A percentile compares a stretch with the other conserved stretches of the same genome.
Evolutionary conservation across 2,888 invertebrate species (phyloP).

Genomic region (Onthophagus sagittarius): DNA sequence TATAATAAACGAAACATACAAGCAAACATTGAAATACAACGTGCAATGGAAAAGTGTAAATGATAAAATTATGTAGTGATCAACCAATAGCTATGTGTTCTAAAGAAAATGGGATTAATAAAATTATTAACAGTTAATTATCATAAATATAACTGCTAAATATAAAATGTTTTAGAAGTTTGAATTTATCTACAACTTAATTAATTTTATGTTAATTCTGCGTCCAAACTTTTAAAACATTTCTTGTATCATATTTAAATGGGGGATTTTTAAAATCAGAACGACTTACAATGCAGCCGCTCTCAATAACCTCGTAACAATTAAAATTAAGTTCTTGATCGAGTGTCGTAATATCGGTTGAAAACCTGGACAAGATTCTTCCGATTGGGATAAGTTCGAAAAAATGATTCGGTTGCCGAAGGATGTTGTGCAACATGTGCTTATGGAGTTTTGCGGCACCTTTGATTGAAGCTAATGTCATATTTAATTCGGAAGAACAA

Average conservation of each 20-base stretch:
- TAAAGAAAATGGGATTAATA: too few relatives aligned
- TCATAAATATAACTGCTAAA: neutral
- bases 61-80: neutral
- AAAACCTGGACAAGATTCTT: conserved; percentile 65
- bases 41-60: neutral
- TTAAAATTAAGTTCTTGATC: conserved; percentile 59
- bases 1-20: neutral
- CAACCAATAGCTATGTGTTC: too few relatives aligned
- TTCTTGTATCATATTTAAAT: too few relatives aligned
- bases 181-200: too few relatives aligned
- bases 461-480: conserved; percentile 57
- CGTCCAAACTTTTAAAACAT: too few relatives aligned
- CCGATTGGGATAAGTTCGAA: conserved; percentile 69
- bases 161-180: neutral
- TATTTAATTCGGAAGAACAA: conserved; percentile 52
- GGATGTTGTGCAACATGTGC: conserved; percentile 53
- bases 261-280: neutral
- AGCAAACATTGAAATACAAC: neutral
- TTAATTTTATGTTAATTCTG: too few relatives aligned
- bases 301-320: conserved; percentile 48
- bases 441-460: conserved; percentile 61
- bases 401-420: conserved; percentile 64
- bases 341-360: conserved; percentile 63
- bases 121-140: neutral
- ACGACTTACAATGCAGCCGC: conserved; percentile 46